Evolutionary conservation across 2,113 vertebrate genomes (phyloP).

Genomic region (Tricholaema leucomelas): DNA sequence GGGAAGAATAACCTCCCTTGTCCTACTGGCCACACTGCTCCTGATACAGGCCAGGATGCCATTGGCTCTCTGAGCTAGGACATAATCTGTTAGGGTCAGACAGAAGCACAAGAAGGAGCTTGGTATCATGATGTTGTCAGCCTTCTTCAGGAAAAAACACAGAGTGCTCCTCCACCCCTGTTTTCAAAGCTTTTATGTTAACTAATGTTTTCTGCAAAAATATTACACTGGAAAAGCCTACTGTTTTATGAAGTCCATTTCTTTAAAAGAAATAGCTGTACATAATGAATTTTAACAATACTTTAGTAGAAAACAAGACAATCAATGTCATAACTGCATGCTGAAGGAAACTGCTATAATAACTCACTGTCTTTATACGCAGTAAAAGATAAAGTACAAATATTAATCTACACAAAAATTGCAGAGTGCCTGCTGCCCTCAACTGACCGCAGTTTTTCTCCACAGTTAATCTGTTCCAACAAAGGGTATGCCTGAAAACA

Average conservation of each 20-base stretch:
- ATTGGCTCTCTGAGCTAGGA: background rate
- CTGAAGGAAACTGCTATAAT: background rate
- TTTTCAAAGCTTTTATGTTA: background rate
- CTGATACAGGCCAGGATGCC: too few species aligned
- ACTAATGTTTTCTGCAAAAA: background rate
- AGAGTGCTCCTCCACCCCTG: accelerated
- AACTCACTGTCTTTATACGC: background rate
- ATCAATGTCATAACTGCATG: background rate
- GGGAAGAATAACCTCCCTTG: too few species aligned
- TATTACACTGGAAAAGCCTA: background rate
- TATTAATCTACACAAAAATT: background rate
- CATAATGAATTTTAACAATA: background rate
- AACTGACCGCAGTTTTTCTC: background rate
- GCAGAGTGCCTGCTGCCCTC: background rate
- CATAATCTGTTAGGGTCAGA: background rate
- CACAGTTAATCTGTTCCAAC: background rate
- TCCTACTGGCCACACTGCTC: too few species aligned
- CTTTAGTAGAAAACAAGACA: background rate
- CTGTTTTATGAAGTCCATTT: background rate
- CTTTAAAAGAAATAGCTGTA: background rate
- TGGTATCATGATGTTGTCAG: background rate
- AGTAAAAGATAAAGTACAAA: background rate
- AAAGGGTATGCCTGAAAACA: background rate
- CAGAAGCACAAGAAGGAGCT: background rate
- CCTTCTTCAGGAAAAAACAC: background rate